phyloP scores from a whole-genome alignment of 2,888 invertebrate species.

The Celastrina argiolus region DNA sequence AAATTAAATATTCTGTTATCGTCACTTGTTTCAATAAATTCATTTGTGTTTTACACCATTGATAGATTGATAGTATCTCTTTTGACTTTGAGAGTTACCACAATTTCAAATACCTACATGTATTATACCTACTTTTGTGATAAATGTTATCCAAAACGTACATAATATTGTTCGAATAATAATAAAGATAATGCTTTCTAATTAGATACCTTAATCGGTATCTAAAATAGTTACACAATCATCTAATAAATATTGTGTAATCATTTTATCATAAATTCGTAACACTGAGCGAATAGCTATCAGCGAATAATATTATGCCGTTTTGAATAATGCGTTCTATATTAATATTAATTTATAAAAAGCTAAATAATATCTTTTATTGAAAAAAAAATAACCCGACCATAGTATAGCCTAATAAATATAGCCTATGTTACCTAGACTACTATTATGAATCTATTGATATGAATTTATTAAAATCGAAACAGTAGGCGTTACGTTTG shows the following conservation, averaged over 20 bases:
- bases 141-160: neutral
- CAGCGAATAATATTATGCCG: neutral
- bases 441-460: no score
- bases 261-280: no score
- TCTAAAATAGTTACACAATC: no score
- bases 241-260: no score
- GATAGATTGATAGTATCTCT: neutral
- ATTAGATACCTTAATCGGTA: no score
- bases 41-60: neutral
- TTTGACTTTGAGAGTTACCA: no score
- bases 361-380: neutral
- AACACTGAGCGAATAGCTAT: neutral
- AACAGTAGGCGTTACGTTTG: no score
- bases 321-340: neutral
- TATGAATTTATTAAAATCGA: no score
- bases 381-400: neutral
- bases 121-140: no score
- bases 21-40: neutral
- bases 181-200: neutral
- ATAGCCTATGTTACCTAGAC: no score
- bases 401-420: no score
- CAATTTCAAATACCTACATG: no score
- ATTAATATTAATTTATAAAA: neutral
- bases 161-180: neutral
- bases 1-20: neutral